Evolutionary conservation across 35 echinoderm and acorn worm species (phyloP), one percentile per base, ranked within the genome.

Genomic region (Patiria miniata): DNA sequence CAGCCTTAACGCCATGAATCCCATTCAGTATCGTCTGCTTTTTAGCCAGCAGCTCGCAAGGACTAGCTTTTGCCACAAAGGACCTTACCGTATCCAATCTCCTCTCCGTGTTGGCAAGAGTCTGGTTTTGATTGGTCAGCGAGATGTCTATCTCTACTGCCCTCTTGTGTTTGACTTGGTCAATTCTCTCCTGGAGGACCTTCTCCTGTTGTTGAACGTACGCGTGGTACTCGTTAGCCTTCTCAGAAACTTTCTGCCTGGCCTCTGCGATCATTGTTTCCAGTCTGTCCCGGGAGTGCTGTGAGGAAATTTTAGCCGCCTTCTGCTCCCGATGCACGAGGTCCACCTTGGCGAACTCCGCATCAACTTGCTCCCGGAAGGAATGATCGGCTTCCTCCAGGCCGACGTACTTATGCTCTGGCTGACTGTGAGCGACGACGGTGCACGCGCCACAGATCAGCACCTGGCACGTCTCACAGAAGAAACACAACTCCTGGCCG

Each of bases 161-260:
- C 42, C 42, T 47, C 42, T 47, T 47, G 4, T 47, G 42, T 34
- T 73, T 73, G 65, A 73, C 26, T 73, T 26, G 7, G 26, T 32
- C 34, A 34, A 73, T 8, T 73, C 65, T 73, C 14, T 73, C 65
- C 26, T 73, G 65, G 14, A 26, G 26, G n/a, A 34, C 29, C 65
- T 73, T 36, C 65, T 73, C 65, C 65, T 73, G 65, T 34, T 73
- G 65, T 7, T 34, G 65, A 34, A 73, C 29, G 65, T 30, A 73
- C 26, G 65, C 65, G 29, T 32, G 14, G 65, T 34, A 32, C 26
- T 26, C 34, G 7, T 73, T 73, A 32, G 65, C 65, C 8, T 8
- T 73, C 34, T 73, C 26, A 26, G 65, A 73, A 73, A 73, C 34
- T 34, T 73, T 73, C 26, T 30, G 14, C 65, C 29, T 73, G 65